Base-by-base conservation (phyloP, 92 coral and sea anemone species). In the Nematostella vectensis region DNA sequence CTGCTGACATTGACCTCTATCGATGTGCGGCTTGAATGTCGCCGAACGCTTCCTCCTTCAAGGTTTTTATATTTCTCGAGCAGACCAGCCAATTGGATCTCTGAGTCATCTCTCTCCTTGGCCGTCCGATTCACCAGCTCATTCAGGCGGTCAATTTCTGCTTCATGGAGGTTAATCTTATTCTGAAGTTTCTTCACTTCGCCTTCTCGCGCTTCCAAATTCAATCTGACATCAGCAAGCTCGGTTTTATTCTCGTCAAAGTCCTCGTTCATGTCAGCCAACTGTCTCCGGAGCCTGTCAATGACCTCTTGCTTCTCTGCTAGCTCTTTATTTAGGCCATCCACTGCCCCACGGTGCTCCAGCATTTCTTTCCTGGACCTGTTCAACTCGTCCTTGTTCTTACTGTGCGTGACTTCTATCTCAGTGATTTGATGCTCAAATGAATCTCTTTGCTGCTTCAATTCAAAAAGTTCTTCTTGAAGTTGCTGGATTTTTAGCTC, bases 41-140 rank as follows among this genome's bases (percentile, higher is more conserved):
- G 43, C 47, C 24, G 53, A 22, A 8, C 4, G 12, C 24, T 51
- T 12, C 67, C 67, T 1, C 60, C 61, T 6, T 66, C 60, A 11
- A 66, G 63, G 24, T 42, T 27, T 47, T 73, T 69, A 47, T 72
- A 61, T 48, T 79, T 73, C 40, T 79, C 87, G 0, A 72, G 54
- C 19, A 79, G 62, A 11, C 80, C 88, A 27, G 81, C 84, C 1
- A 85, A 59, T 57, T 85, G 70, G 29, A 85, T 62, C 19, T 76
- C 88, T 11, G 71, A 62, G 17, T 85, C 77, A 44, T 80, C 69
- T 17, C 84, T 73, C 11, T 85, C 88, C 50, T 62, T 74, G 0
- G 77, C 62, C 2, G 75, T 69, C 50, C 67, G 78, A 21, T 71
- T 84, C 8, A 71, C 52, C 11, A 66, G 62, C 20, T 67, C 77